phyloP scores from a whole-genome alignment of 2,113 vertebrate species.

The Mohoua ochrocephala region DNA sequence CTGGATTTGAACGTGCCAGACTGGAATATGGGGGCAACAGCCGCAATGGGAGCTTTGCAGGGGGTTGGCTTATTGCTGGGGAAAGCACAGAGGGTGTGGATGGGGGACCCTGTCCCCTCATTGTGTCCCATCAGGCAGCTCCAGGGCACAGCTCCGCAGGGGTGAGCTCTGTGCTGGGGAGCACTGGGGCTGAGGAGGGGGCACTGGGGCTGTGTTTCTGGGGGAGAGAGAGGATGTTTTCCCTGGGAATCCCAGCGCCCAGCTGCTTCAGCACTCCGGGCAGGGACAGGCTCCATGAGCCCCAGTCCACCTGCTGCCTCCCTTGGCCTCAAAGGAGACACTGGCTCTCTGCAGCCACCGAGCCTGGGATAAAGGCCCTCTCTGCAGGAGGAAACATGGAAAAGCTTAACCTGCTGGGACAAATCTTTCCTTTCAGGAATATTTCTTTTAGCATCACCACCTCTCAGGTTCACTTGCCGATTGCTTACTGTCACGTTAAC shows the following conservation, averaged over 20 bases:
- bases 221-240: not conserved
- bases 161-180: not conserved
- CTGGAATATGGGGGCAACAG: not conserved
- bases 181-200: not conserved
- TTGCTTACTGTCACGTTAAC: not conserved
- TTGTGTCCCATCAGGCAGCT: not conserved
- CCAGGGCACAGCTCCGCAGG: not conserved
- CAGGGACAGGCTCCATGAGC: not conserved
- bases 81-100: not conserved
- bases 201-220: not conserved
- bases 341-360: fast-evolving
- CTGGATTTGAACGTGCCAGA: not conserved
- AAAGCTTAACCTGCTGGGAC: not conserved
- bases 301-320: not conserved
- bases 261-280: not conserved
- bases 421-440: not conserved
- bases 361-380: not conserved
- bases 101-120: fast-evolving
- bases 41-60: fast-evolving
- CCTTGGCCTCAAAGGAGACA: fast-evolving
- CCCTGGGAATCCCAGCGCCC: fast-evolving
- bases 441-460: not conserved
- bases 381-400: not conserved
- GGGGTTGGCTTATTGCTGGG: not conserved
- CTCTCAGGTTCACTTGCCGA: not conserved